Evolutionary conservation across 92 coral and sea anemone genomes (phyloP).

Genomic region (Metridium senile): DNA sequence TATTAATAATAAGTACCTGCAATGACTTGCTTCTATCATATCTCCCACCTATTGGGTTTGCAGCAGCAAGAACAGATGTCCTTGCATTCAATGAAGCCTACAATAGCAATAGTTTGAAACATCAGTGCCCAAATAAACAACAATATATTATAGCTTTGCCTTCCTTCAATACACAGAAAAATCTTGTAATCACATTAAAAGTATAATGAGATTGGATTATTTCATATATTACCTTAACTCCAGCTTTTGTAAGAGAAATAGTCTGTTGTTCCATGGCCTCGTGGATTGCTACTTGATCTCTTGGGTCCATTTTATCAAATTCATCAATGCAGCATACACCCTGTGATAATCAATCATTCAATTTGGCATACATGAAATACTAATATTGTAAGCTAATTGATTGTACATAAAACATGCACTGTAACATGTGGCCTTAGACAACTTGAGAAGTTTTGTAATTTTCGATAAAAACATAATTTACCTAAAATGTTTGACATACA

Average conservation of each 20-base stretch:
- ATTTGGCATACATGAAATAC: background rate
- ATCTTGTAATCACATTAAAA: too few relatives aligned
- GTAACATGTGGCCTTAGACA: too few relatives aligned
- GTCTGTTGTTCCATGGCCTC: conserved; percentile 99
- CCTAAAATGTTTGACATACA: too few relatives aligned
- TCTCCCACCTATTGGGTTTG: conserved; percentile 97
- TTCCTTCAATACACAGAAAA: too few relatives aligned
- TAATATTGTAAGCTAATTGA: background rate
- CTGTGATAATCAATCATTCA: conserved; percentile 21
- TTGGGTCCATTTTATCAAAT: conserved; percentile 98
- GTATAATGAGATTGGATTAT: too few relatives aligned
- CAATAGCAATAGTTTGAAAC: background rate
- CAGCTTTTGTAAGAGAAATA: conserved; percentile 94
- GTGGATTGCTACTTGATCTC: conserved; percentile 97
- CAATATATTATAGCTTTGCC: too few relatives aligned
- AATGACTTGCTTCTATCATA: conserved; percentile 97
- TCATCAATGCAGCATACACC: conserved; percentile 99
- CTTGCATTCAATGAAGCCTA: conserved; percentile 98
- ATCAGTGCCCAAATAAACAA: too few relatives aligned
- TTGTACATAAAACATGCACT: too few relatives aligned
- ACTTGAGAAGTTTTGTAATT: too few relatives aligned
- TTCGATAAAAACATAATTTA: too few relatives aligned
- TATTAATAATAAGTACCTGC: conserved; percentile 57
- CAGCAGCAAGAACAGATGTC: conserved; percentile 97
- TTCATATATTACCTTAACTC: conserved; percentile 84